Conservation (phyloP, 2,888 invertebrate species). For the Hermaeophaga mercurialis region DNA sequence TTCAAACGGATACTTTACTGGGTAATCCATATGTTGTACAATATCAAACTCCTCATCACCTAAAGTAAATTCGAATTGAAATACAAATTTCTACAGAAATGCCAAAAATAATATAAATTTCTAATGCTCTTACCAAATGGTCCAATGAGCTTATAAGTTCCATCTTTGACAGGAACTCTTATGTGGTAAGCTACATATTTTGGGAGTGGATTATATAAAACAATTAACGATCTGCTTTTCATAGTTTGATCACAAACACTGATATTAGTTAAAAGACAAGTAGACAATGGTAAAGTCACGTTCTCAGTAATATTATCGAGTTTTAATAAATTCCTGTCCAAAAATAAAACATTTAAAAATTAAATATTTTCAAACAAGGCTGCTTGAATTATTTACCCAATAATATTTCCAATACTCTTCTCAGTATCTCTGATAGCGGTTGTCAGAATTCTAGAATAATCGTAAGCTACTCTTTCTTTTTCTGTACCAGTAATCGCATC, state of each 20-base stretch:
- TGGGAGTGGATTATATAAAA: constrained; percentile 80
- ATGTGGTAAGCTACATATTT: constrained; percentile 64
- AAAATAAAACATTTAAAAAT: too few relatives aligned
- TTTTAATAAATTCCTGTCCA: constrained; percentile 31
- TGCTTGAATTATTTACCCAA: constrained; percentile 44
- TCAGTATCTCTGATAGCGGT: constrained; percentile 15
- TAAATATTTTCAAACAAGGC: too few relatives aligned
- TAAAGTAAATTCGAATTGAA: too few relatives aligned
- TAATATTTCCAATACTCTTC: constrained; percentile 31
- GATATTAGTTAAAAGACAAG: constrained; percentile 74
- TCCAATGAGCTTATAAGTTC: constrained; percentile 65
- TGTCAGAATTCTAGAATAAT: constrained; percentile 67
- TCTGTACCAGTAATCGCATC: constrained; percentile 87
- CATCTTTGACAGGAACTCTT: constrained; percentile 65
- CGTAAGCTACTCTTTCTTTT: constrained; percentile 81
- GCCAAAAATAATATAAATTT: too few relatives aligned
- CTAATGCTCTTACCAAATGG: too few relatives aligned
- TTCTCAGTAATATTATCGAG: constrained; percentile 31
- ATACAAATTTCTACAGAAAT: too few relatives aligned
- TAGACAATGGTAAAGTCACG: constrained; percentile 47
- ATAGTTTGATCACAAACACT: constrained; percentile 73
- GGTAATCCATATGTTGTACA: constrained; percentile 31
- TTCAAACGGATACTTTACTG: not conserved
- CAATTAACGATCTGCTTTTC: constrained; percentile 62
- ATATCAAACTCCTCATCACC: constrained; percentile 33